Base-by-base conservation (phyloP, 2,797 vertebrate genomes). In the Sardinella longiceps region DNA sequence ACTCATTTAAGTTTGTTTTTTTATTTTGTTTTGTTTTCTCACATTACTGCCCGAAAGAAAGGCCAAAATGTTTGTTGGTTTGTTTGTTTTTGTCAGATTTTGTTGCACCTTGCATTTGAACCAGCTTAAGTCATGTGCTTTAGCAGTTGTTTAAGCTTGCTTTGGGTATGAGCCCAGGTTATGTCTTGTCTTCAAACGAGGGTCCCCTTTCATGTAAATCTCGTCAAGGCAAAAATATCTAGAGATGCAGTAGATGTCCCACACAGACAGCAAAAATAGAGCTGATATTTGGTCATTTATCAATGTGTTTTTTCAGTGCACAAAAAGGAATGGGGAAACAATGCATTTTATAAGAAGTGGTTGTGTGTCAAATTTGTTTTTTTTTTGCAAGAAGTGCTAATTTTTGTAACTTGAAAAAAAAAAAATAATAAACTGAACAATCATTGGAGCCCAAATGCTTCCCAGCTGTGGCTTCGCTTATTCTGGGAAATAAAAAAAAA, bases 261-360 rank as follows among this genome's bases (percentile, higher is more conserved):
- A 85, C 83, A 84, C 80, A 83, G 88, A 74, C 39, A 85, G 82
- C 83, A 85, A 87, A 90, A 84, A 80, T 81, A 77, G 84, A 84
- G 51, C 48, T 80, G 74, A 86, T 84, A 82, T 88, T 87, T 86
- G 84, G 87, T 86, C 37, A 85, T 83, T 86, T 83, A 77, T 80
- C 83, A 82, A 83, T 77, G 39, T 81, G 80, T 84, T 88, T 89
- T 89, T 81, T 56, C 1, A 39, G 81, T 45, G 80, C 10, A 50
- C 86, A 88, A 82, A 0, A 70, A 84, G 83, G 50, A 77, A 43
- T 39, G 70, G 70, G 70, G 43, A 77, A 85, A 85, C 66, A 66
- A 53, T 83, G 63, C 18, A 82, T 84, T 81, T 77, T 37, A 81
- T 70, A 46, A 56, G 83, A 70, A 80, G 51, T 84, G 56, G 45